Evolutionary conservation across 2,797 vertebrate genomes (phyloP).

Genomic region (Thalassophryne amazonica): DNA sequence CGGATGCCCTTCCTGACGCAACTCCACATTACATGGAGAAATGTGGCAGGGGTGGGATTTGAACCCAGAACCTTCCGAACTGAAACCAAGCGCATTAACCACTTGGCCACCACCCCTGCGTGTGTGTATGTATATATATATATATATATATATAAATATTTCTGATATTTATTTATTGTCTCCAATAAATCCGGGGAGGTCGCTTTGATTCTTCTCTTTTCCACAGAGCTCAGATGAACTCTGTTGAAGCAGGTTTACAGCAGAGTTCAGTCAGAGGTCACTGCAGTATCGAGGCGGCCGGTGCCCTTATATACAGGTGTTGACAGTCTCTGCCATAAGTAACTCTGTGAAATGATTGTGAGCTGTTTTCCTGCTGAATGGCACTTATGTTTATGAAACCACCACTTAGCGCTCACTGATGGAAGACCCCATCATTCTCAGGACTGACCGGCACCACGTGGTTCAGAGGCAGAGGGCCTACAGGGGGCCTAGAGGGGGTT

Average conservation of each 20-base stretch:
- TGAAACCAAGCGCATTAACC: no score
- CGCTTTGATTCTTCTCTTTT: not conserved
- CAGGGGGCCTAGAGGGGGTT: not conserved
- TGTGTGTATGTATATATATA: no score
- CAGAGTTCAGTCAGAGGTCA: constrained; percentile 34
- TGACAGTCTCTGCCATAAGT: constrained; percentile 44
- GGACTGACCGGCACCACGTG: constrained; percentile 31
- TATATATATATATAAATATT: no score
- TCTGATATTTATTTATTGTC: not conserved
- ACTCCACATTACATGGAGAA: no score
- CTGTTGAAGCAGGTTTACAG: not conserved
- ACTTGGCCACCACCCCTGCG: no score
- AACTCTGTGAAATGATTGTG: constrained; percentile 38
- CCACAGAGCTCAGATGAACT: not conserved
- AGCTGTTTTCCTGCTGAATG: constrained; percentile 14
- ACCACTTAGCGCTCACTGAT: constrained; percentile 28
- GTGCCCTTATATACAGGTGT: constrained; percentile 52
- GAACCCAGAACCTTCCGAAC: no score
- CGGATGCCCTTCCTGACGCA: no score
- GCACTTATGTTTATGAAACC: constrained; percentile 41
- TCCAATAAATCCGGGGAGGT: not conserved
- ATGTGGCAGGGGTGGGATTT: no score
- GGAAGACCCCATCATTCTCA: constrained; percentile 27
- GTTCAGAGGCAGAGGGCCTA: not conserved
- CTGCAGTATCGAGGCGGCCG: not conserved